These are phyloP conservation scores for Erpetoichthys calabaricus DNA, from an alignment of 2,797 vertebrate species.

Conservation along the genomic window DNA sequence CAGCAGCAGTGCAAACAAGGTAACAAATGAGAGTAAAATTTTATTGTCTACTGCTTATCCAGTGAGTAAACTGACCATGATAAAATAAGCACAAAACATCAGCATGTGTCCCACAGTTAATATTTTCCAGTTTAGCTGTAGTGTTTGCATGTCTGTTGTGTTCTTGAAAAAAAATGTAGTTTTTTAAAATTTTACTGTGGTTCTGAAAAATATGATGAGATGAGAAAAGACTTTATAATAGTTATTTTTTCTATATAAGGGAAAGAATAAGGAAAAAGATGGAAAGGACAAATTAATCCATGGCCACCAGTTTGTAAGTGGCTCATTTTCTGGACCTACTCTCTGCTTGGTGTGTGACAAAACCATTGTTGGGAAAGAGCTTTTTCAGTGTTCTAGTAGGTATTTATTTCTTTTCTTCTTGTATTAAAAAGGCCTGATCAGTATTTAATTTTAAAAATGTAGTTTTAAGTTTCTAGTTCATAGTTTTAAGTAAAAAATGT, in stretches of 20 bases:
- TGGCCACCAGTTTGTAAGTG: slow-evolving; percentile 68
- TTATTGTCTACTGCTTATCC: not conserved
- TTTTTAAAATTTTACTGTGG: no score
- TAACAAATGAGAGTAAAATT: not conserved
- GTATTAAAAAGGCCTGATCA: not conserved
- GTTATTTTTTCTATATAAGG: slow-evolving; percentile 28
- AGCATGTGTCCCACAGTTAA: no score
- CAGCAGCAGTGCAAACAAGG: not conserved
- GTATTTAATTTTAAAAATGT: no score
- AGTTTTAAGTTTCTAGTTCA: no score
- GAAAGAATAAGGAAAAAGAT: slow-evolving; percentile 71
- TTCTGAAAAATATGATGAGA: no score
- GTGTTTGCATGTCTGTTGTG: no score
- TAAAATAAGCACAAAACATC: not conserved
- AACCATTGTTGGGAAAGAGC: slow-evolving; percentile 66
- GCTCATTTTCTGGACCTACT: slow-evolving; percentile 57
- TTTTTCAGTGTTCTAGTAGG: slow-evolving; percentile 78
- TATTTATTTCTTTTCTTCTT: slow-evolving; percentile 18
- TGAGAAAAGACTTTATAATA: no score
- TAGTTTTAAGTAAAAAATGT: no score
- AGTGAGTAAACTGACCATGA: not conserved
- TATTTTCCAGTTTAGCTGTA: no score
- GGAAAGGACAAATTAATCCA: slow-evolving; percentile 61
- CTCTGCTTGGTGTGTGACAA: slow-evolving; percentile 79
- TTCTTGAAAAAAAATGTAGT: no score